Evolutionary conservation across 2,113 vertebrate species (phyloP).

Genomic region (Gallinago media): DNA sequence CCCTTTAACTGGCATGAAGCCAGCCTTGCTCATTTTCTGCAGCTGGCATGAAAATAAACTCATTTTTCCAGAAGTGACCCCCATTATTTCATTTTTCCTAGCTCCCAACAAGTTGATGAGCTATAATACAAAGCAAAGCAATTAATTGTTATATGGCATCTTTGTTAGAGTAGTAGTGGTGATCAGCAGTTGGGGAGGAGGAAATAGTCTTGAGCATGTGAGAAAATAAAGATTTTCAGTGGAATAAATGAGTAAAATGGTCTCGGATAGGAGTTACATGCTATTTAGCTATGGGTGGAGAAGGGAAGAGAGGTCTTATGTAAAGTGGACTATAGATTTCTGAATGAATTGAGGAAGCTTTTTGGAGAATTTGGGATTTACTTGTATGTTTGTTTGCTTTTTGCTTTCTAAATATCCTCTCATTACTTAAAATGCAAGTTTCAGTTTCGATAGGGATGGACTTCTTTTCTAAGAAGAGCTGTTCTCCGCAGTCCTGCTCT

Average conservation of each 20-base stretch:
- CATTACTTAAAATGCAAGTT: not conserved
- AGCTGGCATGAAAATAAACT: constrained; percentile 81
- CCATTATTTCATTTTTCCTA: constrained; percentile 80
- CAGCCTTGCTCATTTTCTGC: constrained; percentile 77
- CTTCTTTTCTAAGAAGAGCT: not conserved
- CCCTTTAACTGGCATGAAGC: constrained; percentile 71
- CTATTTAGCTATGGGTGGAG: not conserved
- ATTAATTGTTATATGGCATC: constrained; percentile 66
- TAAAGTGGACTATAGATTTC: not conserved
- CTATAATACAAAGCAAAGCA: constrained; percentile 76
- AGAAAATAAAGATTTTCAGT: constrained; percentile 48
- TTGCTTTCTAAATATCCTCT: not conserved
- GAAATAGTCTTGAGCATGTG: constrained; percentile 41
- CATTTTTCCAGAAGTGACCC: constrained; percentile 81
- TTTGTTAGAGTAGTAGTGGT: constrained; percentile 59
- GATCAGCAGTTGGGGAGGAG: constrained; percentile 62
- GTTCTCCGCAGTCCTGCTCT: not conserved
- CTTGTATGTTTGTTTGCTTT: not conserved
- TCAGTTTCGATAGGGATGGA: not conserved
- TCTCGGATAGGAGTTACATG: not conserved
- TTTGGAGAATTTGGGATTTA: not conserved
- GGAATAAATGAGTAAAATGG: constrained; percentile 1
- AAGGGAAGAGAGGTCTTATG: not conserved
- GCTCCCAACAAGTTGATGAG: constrained; percentile 75
- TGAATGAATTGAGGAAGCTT: not conserved